Evolutionary conservation across 2,888 invertebrate species (phyloP).

Genomic region (Sericinus montela): DNA sequence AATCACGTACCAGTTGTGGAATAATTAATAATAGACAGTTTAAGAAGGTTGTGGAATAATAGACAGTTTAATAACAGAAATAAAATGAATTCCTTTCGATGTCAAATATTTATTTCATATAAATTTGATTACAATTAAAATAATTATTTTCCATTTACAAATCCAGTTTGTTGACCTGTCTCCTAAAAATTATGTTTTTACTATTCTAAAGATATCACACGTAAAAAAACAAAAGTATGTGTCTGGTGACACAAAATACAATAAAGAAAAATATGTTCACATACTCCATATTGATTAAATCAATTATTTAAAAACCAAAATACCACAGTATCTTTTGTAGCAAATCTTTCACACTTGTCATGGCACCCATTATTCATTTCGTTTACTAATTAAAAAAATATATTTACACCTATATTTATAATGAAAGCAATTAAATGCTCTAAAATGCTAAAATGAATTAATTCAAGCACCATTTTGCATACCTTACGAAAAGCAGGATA

Average conservation of each 20-base stretch:
- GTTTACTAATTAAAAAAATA: conserved; percentile 30
- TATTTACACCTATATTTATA: conserved; percentile 46
- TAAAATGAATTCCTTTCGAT: background rate
- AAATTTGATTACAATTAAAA: conserved; percentile 15
- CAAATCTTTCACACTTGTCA: conserved; percentile 35
- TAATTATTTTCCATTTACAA: conserved; percentile 4
- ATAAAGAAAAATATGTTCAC: conserved; percentile 11
- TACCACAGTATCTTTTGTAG: conserved; percentile 21
- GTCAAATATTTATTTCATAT: conserved; percentile 10
- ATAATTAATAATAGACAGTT: no score
- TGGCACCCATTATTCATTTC: conserved; percentile 48
- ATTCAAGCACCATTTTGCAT: conserved; percentile 53
- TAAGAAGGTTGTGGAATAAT: no score
- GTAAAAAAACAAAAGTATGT: conserved; percentile 14
- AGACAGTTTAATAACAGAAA: background rate
- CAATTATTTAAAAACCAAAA: conserved; percentile 16
- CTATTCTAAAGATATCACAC: conserved; percentile 9
- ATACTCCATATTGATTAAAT: conserved; percentile 12
- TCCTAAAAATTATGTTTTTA: conserved; percentile 2
- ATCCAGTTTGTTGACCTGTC: conserved; percentile 4
- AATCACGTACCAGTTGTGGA: no score
- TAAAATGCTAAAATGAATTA: conserved; percentile 62
- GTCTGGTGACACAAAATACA: conserved; percentile 9
- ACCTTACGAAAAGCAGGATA: conserved; percentile 1
- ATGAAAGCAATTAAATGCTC: conserved; percentile 64